Evolutionary conservation across 2,888 invertebrate genomes (phyloP).

Genomic region (Eupithecia dodoneata): DNA sequence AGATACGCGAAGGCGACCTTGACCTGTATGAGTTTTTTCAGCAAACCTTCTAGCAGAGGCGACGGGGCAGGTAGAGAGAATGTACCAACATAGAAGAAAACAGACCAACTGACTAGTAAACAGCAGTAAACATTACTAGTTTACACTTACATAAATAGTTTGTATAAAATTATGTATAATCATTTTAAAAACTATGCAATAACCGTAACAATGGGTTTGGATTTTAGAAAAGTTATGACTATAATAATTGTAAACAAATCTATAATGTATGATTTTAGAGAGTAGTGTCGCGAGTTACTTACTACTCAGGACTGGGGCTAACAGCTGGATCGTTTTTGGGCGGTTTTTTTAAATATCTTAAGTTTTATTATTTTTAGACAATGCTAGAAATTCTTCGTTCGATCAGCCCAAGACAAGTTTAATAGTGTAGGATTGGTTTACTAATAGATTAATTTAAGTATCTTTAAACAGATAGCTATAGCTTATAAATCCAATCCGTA

Average conservation of each 20-base stretch:
- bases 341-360: not conserved
- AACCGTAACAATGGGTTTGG: not conserved
- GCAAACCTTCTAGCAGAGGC: conserved; percentile 10
- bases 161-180: not conserved
- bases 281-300: not conserved
- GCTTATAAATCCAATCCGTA: not conserved
- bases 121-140: conserved; percentile 1
- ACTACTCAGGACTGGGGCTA: not conserved
- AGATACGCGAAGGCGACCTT: conserved; percentile 1
- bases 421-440: not conserved
- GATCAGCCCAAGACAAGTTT: not conserved
- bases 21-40: conserved; percentile 9
- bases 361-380: not conserved
- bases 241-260: too few species aligned
- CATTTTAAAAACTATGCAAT: not conserved
- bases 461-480: not conserved
- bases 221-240: not conserved
- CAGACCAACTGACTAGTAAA: conserved; percentile 3
- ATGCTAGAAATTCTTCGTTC: not conserved
- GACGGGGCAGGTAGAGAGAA: conserved; percentile 7
- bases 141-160: not conserved
- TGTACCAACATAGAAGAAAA: conserved; percentile 9
- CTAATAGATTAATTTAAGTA: not conserved
- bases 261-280: not conserved
- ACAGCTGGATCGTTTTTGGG: not conserved